These are phyloP conservation scores for Lineus longissimus DNA, from an alignment of 1,140 invertebrate species.

Conservation along the genomic window DNA sequence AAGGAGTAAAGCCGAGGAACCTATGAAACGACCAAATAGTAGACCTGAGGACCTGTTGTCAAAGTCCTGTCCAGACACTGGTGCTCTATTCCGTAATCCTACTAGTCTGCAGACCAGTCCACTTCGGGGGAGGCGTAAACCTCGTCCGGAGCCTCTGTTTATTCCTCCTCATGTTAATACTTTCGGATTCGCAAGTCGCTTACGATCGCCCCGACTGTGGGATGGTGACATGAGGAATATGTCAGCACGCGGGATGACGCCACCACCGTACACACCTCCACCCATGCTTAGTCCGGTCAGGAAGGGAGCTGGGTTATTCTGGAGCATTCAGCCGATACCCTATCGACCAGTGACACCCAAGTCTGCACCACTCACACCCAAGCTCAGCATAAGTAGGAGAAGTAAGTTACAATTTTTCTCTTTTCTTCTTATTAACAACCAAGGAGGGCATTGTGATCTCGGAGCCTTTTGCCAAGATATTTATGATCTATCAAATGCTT, in stretches of 20 bases:
- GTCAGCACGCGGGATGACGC: conserved; percentile 52
- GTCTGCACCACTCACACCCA: conserved; percentile 38
- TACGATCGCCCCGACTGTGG: conserved; percentile 59
- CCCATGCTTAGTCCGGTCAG: conserved; percentile 87
- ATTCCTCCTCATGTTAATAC: conserved; percentile 59
- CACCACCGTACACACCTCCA: conserved; percentile 75
- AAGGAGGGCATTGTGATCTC: no score
- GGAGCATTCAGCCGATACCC: conserved; percentile 47
- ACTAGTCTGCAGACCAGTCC: conserved; percentile 54
- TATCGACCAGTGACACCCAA: conserved; percentile 34
- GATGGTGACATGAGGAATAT: conserved; percentile 29
- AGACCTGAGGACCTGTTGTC: conserved; percentile 34
- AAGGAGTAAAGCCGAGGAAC: conserved; percentile 38
- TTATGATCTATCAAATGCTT: no score
- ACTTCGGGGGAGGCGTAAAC: conserved; percentile 59
- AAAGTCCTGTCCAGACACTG: conserved; percentile 42
- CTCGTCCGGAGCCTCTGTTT: conserved; percentile 61
- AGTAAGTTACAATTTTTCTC: no score
- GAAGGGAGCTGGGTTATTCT: conserved; percentile 79
- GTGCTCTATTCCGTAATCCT: conserved; percentile 75
- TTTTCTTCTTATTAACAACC: no score
- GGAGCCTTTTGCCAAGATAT: no score
- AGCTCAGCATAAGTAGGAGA: conserved; percentile 11
- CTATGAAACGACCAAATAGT: conserved; percentile 28
- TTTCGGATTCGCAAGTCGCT: conserved; percentile 55